Evolutionary conservation across 2,797 vertebrate species (phyloP), one percentile per base, ranked within the genome.

Genomic region (Sebastolobus altivelis): DNA sequence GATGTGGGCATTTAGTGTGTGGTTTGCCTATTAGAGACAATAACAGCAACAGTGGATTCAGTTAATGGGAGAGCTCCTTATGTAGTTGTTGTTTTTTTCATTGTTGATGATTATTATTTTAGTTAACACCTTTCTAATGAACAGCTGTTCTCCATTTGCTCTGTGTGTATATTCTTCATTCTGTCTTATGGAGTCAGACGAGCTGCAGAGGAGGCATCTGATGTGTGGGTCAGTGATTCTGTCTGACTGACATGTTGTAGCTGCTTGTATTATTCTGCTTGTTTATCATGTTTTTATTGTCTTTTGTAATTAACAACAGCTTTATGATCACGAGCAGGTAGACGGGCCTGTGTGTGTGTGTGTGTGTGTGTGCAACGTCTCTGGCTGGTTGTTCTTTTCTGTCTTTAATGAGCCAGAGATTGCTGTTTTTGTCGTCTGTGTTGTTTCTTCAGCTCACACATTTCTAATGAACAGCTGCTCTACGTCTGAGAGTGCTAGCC

Each of bases 391-490:
- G 70, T 72, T 62, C 90, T 92, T 92, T 92, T 90, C 73, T 75
- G 59, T 67, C 76, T 86, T 81, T 91, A 91, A 92, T 91, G 88
- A 92, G 91, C 63, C 72, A 76, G 49, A 78, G 70, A 79, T 80
- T 77, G 72, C 72, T 80, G 88, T 84, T 88, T 87, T 86, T 86
- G 80, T 86, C 27, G 1, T 83, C 67, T 68, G 79, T 87, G 84
- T 83, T 88, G 78, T 91, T 90, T 88, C 80, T 82, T 73, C 75
- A 75, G 27, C 82, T 92, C 81, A 90, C 91, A 93, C 89, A 66
- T 92, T 88, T 90, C 88, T 92, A 92, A 92, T 91, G 88, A 93
- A 88, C 91, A 93, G 88, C 91, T 93, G 92, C 84, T 90, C 84
- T 75, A 40, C 4, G 6, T 75, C 65, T 74, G 71, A 71, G 35